Base-by-base conservation (phyloP, 2,797 vertebrate species). In the Urocyon cinereoargenteus region DNA sequence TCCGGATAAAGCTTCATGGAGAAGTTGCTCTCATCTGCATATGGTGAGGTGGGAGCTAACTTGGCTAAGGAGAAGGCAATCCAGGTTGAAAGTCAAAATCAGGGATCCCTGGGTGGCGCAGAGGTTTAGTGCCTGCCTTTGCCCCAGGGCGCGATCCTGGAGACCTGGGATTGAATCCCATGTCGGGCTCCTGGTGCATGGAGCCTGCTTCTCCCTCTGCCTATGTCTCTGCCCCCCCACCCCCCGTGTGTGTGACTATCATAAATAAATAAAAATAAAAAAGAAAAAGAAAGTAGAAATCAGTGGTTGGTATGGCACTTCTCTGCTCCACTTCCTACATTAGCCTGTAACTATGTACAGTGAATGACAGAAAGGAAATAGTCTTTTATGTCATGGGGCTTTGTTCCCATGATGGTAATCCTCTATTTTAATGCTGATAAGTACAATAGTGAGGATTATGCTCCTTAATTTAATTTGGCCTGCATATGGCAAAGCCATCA, bases 401-500 rank as follows among this genome's bases (percentile, higher is more conserved):
- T 81, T 97, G 83, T 88, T 96, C 82, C 97, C 82, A 34, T 95
- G 6, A 85, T 95, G 77, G 34, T 95, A 92, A 79, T 97, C 97
- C 83, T 96, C 77, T 59, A 40, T 62, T 94, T 92, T 90, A 96
- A 97, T 84, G 75, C 87, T 51, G 94, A 53, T 68, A 97, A 90
- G 59, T 92, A 83, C 88, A 96, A 84, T 81, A 64, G 66, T 77
- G 81, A 68, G 84, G 55, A 86, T 97, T 98, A 79, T 95, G 96
- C 95, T 26, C 66, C 66, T 96, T 94, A 72, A 0, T 16, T 36
- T 96, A 96, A 97, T 72, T 96, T 99, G 98, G 95, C 98, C 98
- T 98, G 97, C 98, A 98, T 98, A 98, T 99, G 98, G 92, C 85
- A 96, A 93, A 78, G 57, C 85, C 91, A 81, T 79, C 8, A 22